Base-by-base conservation (phyloP, 1,140 invertebrate species). In the Drosophila fuyamai region DNA sequence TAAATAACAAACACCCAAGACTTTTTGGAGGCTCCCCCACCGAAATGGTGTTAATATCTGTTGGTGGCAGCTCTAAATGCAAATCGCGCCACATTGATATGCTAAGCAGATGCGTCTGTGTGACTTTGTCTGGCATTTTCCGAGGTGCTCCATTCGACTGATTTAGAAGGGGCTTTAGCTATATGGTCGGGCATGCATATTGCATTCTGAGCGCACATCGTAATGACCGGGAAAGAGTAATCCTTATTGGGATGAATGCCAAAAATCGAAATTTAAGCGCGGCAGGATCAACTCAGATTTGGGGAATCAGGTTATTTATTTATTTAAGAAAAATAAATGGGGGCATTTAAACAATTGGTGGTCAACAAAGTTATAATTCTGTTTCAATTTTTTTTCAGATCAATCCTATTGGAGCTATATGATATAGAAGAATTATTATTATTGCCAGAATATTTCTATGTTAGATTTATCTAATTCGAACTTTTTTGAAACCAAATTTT, bases 1-100 rank as follows among this genome's bases (percentile, higher is more conserved):
- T 84, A 84, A 84, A 84, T 85, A 84, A 84, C 72, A 68, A 82
- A 83, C 81, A 79, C 50, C 79, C 62, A 83, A 83, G 80, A 79
- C 80, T 83, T 76, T 79, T 71, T 29, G 63, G 65, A 50, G 60
- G 57, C 61, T 16, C 47, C 41, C 14, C 38, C 58, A 47, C 32
- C 68, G 48, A 46, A 70, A 72, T 48, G 67, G 67, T 71, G 67
- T 58, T 83, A 83, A 83, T 83, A 82, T 84, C 81, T 80, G 50
- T 72, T 76, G 75, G 75, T 83, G 67, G 67, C 67, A 71, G 81
- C 81, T 81, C 84, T 80, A 70, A 84, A 84, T 84, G 81, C 81
- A 84, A 84, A 84, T 84, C 83, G 79, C 65, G 12, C 36, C 60
- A 57, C 77, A 85, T 85, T 85, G 81, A 86, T 85, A 85, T 85